Evolutionary conservation across 2,797 vertebrate species (phyloP), one percentile per base, ranked within the genome.

Genomic region (Notoglanidium macrostoma): DNA sequence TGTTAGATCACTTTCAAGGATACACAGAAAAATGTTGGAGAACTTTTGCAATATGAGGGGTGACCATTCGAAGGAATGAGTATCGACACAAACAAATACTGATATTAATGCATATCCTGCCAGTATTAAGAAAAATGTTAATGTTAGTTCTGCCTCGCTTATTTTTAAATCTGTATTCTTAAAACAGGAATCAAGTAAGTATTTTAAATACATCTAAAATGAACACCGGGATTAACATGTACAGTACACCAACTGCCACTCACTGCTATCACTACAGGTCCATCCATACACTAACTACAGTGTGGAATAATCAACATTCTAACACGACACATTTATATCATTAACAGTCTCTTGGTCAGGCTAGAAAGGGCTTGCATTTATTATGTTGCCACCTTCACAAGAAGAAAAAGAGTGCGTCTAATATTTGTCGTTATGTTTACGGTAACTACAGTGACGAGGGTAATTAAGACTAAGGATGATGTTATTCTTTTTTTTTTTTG

Each of bases 331-430:
- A 88, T 90, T n/a, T 51, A 77, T 14, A 77, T 70, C 70, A 88
- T 88, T 92, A 93, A 93, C 92, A 93, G 92, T 93, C 89, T 91
- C 90, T 91, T 89, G 88, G 92, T 93, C 92, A 90, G 92, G 92
- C 92, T 93, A 91, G 72, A 87, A 91, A 89, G 91, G 90, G 87
- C 90, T 90, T 55, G 90, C 89, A 90, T 91, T 89, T 57, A 83
- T 87, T 68, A 86, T 51, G 63, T 89, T 86, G 88, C 90, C 57
- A 86, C 90, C 89, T 89, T 91, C 85, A 91, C 86, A 90, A 87
- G 79, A 88, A 89, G 83, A 91, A 90, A 92, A 87, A 81, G 9
- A 54, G 46, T 19, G 29, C 72, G 85, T 79, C n/a, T 86, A 73
- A 90, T 86, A 51, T 15, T 29, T 32, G 79, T 63, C 63, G 78